Evolutionary conservation across 2,113 vertebrate genomes (phyloP), one percentile per base, ranked within the genome.

Genomic region (Datnioides undecimradiatus): DNA sequence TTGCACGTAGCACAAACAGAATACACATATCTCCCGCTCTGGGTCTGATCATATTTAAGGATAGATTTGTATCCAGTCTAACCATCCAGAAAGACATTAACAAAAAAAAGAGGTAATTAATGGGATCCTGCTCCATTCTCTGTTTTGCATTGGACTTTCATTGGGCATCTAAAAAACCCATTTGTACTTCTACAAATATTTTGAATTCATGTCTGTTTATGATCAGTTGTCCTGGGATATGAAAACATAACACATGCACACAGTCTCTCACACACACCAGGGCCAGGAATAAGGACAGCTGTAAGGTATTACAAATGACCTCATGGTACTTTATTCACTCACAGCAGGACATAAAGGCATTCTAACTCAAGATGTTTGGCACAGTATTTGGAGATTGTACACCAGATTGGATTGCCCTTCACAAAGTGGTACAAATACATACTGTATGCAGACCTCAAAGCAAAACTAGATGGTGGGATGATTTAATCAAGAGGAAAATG

Each of bases 291-390:
- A 68, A 82, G 8, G 52, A 82, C 71, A 81, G 46, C 46, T 82
- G 13, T 23, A 33, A 72, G 49, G 59, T 77, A 84, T 76, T 81
- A 82, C 51, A 90, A 90, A 80, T 75, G 58, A 79, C 46, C 76
- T 85, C 40, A 81, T 60, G 59, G 51, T 84, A 63, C 55, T 93
- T 93, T 93, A 92, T 91, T 93, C 71, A 82, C 81, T 86, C 55
- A 87, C 73, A 88, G 71, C 65, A 54, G 65, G 79, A 84, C 71
- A 84, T 49, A 68, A 69, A 79, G 41, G 52, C 43, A 59, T 79
- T 84, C 33, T 80, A 83, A 52, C 36, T 80, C 45, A 85, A 77
- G 46, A 62, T 63, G 65, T 80, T 82, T 90, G 85, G 82, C 80
- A 92, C 79, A 89, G 84, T 81, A 87, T 87, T 76, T 76, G n/a